phyloP scores from a whole-genome alignment of 2,797 vertebrate genomes.

The Bufotes viridis region DNA sequence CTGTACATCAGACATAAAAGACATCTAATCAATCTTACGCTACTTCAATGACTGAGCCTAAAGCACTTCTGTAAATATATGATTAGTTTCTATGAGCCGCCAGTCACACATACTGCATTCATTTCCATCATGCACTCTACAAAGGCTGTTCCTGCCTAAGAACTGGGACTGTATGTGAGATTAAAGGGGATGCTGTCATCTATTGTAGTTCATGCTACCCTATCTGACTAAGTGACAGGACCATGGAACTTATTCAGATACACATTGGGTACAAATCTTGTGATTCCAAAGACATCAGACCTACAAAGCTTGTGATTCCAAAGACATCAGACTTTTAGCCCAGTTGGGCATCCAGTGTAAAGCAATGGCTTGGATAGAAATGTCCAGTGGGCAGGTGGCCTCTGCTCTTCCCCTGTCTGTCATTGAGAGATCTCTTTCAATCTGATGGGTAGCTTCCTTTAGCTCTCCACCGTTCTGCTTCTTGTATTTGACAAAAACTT shows the following conservation, averaged over 20 bases:
- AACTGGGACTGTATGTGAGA: background rate
- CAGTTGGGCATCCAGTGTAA: too few species aligned
- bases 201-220: background rate
- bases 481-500: background rate
- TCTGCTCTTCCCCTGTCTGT: background rate
- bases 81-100: background rate
- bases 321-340: too few species aligned
- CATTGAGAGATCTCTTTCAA: background rate
- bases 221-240: background rate
- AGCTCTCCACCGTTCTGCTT: background rate
- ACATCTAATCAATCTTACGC: background rate
- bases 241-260: too few species aligned
- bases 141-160: background rate
- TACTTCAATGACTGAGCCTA: conserved; percentile 12
- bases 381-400: too few species aligned
- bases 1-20: background rate
- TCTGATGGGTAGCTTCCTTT: background rate
- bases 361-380: too few species aligned
- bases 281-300: too few species aligned
- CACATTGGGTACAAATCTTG: too few species aligned
- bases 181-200: background rate
- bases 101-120: background rate
- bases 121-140: conserved; percentile 8
- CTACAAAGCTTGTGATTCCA: too few species aligned
- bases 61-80: conserved; percentile 20